Evolutionary conservation across 1,140 invertebrate species (phyloP).

Genomic region (Brevipalpus yothersi): DNA sequence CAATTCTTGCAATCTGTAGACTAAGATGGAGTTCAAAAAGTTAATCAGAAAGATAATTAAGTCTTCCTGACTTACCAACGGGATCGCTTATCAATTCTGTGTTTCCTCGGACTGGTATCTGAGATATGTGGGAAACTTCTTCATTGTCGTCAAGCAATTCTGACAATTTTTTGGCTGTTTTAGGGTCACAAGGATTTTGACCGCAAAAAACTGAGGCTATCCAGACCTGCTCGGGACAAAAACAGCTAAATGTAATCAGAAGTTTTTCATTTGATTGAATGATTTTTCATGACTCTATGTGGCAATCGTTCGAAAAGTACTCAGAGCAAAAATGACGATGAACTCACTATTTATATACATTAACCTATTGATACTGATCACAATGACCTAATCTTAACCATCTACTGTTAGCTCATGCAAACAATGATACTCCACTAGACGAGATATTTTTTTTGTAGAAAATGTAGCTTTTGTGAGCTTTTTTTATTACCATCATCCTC

Average conservation of each 20-base stretch:
- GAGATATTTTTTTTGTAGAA: too few relatives aligned
- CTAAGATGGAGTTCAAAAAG: not conserved
- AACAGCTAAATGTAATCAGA: not conserved
- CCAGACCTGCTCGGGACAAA: not conserved
- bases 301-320: too few relatives aligned
- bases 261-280: too few relatives aligned
- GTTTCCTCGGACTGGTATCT: not conserved
- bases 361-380: too few relatives aligned
- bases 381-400: too few relatives aligned
- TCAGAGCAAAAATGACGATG: too few relatives aligned
- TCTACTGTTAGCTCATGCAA: too few relatives aligned
- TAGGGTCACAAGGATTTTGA: not conserved
- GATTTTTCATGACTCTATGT: too few relatives aligned
- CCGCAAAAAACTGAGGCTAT: not conserved
- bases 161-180: not conserved
- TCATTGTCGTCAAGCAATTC: not conserved
- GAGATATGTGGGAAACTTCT: not conserved
- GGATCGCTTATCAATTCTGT: not conserved
- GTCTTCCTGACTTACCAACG: not conserved
- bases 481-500: too few relatives aligned
- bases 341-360: too few relatives aligned
- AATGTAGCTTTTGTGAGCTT: too few relatives aligned
- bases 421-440: too few relatives aligned
- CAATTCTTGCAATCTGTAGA: slow-evolving; percentile 17
- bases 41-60: not conserved